Base-by-base conservation (phyloP, 2,113 vertebrate genomes). In the Scatophagus argus region DNA sequence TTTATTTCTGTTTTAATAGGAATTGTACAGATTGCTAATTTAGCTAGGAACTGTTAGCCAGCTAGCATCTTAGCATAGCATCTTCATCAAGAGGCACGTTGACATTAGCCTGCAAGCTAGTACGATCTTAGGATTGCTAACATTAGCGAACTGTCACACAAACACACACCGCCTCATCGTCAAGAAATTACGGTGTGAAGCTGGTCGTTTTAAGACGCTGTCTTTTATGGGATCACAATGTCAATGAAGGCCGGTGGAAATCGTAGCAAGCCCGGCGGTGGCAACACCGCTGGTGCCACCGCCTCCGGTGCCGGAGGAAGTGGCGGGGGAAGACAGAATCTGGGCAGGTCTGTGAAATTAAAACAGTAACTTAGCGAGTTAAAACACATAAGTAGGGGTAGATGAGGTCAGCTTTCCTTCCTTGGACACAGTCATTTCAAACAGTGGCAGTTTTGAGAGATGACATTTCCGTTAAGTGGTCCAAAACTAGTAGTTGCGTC, bases 171-270 rank as follows among this genome's bases (percentile, higher is more conserved):
- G 55, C 47, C 54, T 73, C 55, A 10, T 83, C 77, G 39, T 71
- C 65, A 65, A 73, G 77, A 55, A 51, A 77, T 87, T 88, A 80
- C 76, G 81, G 86, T 82, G 77, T 59, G 71, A 77, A 87, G 79
- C 38, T 81, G 84, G 82, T 91, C 69, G 43, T 90, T 92, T 92
- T 85, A 63, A 84, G 85, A 89, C 85, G 51, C 77, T 44, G 85
- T 93, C 89, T 94, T 96, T 95, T 96, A 96, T 96, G 95, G 95
- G 95, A 94, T 94, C 90, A 94, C 85, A 94, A 97, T 97, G 96
- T 97, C 96, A 93, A 95, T 97, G 95, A 96, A 97, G 91, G 92
- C 94, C 93, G 94, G 94, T 93, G 94, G 95, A 88, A 94, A 94
- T 96, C 89, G 94, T 91, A 94, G 94, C 91, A 94, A 95, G 93